phyloP scores from a whole-genome alignment of 2,113 vertebrate species.

The Nesoenas mayeri region DNA sequence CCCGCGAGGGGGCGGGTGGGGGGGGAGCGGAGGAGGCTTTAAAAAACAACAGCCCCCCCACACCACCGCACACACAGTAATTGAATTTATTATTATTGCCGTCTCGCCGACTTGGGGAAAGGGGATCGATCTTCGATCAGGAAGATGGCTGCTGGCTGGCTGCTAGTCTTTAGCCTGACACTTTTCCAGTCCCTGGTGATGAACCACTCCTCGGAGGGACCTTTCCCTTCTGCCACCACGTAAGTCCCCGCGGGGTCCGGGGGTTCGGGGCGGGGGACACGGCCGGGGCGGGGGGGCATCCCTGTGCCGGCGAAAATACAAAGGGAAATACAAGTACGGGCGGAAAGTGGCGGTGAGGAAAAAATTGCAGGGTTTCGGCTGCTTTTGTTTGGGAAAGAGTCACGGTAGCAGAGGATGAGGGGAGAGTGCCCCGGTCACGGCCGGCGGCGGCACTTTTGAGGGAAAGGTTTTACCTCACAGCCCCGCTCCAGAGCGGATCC shows the following conservation, averaged over 20 bases:
- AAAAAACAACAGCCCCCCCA: conserved; percentile 23
- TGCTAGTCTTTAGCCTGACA: conserved; percentile 81
- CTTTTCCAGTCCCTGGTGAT: conserved; percentile 80
- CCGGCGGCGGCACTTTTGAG: not conserved
- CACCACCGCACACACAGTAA: not conserved
- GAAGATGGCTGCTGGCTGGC: conserved; percentile 90
- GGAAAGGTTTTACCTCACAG: not conserved
- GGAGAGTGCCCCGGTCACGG: not conserved
- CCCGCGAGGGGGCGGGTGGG: conserved; percentile 27
- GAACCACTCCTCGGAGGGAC: conserved; percentile 80
- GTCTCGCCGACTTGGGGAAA: conserved; percentile 36
- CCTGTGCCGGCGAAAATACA: not conserved
- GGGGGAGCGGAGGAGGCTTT: conserved; percentile 47
- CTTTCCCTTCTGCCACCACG: conserved; percentile 89
- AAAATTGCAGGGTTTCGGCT: not conserved
- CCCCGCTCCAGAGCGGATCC: not conserved
- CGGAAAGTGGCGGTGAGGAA: not conserved
- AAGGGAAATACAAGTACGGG: not conserved
- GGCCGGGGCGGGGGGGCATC: not conserved
- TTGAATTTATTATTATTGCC: conserved; percentile 32
- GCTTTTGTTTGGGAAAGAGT: not conserved
- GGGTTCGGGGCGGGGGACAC: not conserved
- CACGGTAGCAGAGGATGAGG: not conserved
- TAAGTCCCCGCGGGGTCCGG: conserved; percentile 75
- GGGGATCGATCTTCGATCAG: conserved; percentile 70